Evolutionary conservation across 2,797 vertebrate genomes (phyloP).

Genomic region (Sciurus vulgaris): DNA sequence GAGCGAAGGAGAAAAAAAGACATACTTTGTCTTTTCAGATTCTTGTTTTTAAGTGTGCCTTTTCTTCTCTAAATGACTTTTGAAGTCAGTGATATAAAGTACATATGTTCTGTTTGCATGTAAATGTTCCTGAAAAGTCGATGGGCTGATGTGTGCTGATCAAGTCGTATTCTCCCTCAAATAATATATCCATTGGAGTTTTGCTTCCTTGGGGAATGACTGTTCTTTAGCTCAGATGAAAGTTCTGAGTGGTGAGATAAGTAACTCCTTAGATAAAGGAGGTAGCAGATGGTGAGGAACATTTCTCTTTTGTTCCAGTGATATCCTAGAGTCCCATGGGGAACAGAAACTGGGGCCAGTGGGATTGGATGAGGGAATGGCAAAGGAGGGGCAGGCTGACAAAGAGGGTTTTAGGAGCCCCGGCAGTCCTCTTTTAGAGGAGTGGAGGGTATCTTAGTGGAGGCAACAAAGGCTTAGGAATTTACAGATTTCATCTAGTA

Average conservation of each 20-base stretch:
- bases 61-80: constrained; percentile 25
- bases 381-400: neutral
- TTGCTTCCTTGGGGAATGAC: neutral
- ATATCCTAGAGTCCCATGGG: neutral
- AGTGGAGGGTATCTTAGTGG: neutral
- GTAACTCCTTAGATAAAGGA: constrained; percentile 19
- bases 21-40: neutral
- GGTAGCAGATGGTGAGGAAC: neutral
- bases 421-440: neutral
- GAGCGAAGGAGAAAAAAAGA: neutral
- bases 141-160: neutral
- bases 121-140: neutral
- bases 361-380: neutral
- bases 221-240: neutral
- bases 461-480: neutral
- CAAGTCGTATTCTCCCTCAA: neutral
- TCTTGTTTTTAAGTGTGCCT: constrained; percentile 48
- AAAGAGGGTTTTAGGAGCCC: neutral
- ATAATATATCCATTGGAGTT: neutral
- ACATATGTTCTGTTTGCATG: neutral
- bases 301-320: neutral
- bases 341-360: neutral
- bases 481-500: neutral
- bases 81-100: constrained; percentile 27
- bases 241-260: neutral